Evolutionary conservation across 2,113 vertebrate species (phyloP), one percentile per base, ranked within the genome.

Genomic region (Mesembrinibis cayennensis): DNA sequence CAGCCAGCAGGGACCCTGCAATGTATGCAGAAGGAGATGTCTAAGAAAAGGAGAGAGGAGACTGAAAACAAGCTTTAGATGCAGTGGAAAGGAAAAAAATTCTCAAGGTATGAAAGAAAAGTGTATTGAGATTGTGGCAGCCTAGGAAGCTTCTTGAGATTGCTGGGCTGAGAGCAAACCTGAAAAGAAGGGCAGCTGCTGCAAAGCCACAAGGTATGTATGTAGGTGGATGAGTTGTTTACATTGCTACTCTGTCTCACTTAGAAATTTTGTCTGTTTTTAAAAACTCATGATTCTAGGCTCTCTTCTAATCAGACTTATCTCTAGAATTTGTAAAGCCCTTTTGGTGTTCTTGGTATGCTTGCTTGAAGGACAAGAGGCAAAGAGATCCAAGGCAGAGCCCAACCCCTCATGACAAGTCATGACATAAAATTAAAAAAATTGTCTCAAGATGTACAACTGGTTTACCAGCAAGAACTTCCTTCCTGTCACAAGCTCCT

Each of bases 131-230:
- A 30, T 53, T 56, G 10, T 52, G 42, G 8, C 34, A 89, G 56
- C 16, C 20, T 59, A 49, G 53, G 49, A 34, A 74, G 16, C 18
- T 30, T 1, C n/a, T 59, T 61, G 71, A 53, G 16, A 20, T 58
- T 80, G 21, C 34, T 69, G 58, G 38, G 11, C 67, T 38, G 29
- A 78, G 61, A 56, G 19, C 6, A 72, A 21, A 27, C 16, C 13
- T 55, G 59, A n/a, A 38, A 63, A 76, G 45, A 78, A 65, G 20
- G 38, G 34, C 16, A 45, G 34, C 11, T 88, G 49, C 32, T 76
- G 52, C 29, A 50, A 38, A 83, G 17, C 23, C 77, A 32, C 0
- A 1, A 40, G 42, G 30, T 25, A 0, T 2, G 0, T 2, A 4
- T 5, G 17, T 2, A 58, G 16, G 36, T 20, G 6, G 12, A 49